Conservation (phyloP, 2,888 invertebrate genomes). For the Pseudococcus jackbeardsleyi region DNA sequence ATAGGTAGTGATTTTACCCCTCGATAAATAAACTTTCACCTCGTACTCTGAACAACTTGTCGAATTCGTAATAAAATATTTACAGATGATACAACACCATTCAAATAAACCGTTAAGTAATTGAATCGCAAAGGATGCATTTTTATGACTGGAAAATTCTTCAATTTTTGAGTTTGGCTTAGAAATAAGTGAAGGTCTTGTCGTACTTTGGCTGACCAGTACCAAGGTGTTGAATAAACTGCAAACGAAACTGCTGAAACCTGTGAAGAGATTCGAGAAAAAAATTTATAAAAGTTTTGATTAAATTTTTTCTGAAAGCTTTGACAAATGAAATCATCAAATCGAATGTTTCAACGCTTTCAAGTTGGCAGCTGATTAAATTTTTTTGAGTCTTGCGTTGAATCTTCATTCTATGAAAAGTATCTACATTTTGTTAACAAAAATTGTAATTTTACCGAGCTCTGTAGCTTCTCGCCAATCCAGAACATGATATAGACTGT, state of each 20-base stretch:
- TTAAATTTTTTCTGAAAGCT: no score
- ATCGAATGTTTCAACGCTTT: no score
- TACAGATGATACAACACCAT: background rate
- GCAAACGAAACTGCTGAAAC: background rate
- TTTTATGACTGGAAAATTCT: background rate
- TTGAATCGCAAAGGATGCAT: background rate
- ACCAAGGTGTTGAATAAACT: conserved; percentile 3
- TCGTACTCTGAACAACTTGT: no score
- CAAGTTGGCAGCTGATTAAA: no score
- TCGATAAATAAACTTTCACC: no score
- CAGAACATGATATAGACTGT: background rate
- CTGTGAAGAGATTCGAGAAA: background rate
- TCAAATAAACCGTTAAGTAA: background rate
- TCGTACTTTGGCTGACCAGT: background rate
- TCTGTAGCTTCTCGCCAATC: background rate
- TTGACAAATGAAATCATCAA: no score
- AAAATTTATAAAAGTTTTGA: no score
- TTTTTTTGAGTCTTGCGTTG: no score
- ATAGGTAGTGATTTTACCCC: no score
- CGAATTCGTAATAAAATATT: background rate
- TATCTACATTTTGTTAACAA: background rate
- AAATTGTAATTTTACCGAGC: background rate
- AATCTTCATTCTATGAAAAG: background rate
- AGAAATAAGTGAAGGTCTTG: background rate
- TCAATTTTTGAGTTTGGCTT: background rate